Percentiles rank a stretch among this genome's conserved stretches.
Evolutionary conservation across 1,140 invertebrate genomes (phyloP).

Genomic region (Bombus consobrinus): DNA sequence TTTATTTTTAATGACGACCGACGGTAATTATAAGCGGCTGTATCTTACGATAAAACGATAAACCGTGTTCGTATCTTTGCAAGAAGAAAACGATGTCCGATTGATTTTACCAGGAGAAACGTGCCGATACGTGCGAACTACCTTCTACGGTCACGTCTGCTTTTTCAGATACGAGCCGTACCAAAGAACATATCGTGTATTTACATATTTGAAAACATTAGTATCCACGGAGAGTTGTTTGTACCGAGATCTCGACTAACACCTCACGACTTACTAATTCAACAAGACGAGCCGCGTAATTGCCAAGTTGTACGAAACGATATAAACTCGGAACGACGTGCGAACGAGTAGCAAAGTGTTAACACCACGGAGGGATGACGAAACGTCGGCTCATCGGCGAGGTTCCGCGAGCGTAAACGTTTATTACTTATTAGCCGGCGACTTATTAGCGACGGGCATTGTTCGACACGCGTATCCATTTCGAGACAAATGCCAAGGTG

Average conservation of each 20-base stretch:
- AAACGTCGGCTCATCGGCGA: background rate
- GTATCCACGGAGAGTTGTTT: background rate
- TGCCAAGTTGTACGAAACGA: background rate
- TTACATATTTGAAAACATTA: background rate
- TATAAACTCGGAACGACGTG: background rate
- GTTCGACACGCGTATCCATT: conserved; percentile 75
- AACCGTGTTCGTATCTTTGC: background rate
- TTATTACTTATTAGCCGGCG: conserved; percentile 64
- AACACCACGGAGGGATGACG: conserved; percentile 17
- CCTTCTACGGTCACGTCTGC: background rate
- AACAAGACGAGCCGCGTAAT: background rate
- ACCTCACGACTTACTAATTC: background rate
- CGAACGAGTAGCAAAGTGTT: conserved; percentile 27
- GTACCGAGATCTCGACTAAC: background rate
- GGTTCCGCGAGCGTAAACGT: conserved; percentile 18
- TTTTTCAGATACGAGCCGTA: background rate
- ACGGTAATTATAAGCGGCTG: conserved; percentile 19
- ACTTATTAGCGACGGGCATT: conserved; percentile 76
- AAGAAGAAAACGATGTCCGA: background rate
- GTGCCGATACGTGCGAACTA: background rate
- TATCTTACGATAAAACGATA: background rate
- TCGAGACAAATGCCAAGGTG: conserved; percentile 77
- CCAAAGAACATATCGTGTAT: background rate
- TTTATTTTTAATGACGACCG: conserved; percentile 40
- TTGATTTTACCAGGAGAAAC: background rate